Conservation (phyloP, 2,113 vertebrate species). For the Anarhynchus alexandrinus region DNA sequence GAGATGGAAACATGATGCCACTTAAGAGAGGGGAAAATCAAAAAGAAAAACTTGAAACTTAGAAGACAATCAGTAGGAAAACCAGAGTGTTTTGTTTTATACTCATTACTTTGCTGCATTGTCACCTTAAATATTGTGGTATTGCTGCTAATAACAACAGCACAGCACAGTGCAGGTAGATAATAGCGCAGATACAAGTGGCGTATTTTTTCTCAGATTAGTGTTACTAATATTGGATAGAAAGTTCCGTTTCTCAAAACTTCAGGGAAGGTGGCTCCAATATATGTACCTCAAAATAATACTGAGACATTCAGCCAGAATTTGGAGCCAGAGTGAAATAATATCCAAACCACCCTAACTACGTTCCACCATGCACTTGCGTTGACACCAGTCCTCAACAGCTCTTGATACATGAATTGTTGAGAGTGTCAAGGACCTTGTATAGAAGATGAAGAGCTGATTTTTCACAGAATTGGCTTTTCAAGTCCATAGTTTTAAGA, state of each 20-base stretch:
- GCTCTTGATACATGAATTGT: background rate
- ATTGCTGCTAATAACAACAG: background rate
- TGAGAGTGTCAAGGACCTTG: background rate
- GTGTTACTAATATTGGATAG: background rate
- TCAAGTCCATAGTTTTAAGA: background rate
- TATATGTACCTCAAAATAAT: background rate
- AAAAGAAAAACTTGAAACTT: background rate
- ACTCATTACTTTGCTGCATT: background rate
- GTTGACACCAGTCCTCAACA: background rate
- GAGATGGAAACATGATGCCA: background rate
- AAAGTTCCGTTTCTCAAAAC: background rate
- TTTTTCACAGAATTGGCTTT: background rate
- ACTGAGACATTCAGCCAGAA: background rate
- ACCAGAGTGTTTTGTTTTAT: fast-evolving
- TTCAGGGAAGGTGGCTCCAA: background rate
- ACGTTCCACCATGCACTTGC: background rate
- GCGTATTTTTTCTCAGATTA: fast-evolving
- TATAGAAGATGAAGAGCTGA: background rate
- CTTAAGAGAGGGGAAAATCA: background rate
- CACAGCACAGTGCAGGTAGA: background rate
- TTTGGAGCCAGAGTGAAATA: background rate
- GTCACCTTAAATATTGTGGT: background rate
- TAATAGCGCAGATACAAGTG: background rate
- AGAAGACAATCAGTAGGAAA: background rate
- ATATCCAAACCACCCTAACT: background rate